Base-by-base conservation (phyloP, 1,140 invertebrate genomes). In the Dendroctonus valens region DNA sequence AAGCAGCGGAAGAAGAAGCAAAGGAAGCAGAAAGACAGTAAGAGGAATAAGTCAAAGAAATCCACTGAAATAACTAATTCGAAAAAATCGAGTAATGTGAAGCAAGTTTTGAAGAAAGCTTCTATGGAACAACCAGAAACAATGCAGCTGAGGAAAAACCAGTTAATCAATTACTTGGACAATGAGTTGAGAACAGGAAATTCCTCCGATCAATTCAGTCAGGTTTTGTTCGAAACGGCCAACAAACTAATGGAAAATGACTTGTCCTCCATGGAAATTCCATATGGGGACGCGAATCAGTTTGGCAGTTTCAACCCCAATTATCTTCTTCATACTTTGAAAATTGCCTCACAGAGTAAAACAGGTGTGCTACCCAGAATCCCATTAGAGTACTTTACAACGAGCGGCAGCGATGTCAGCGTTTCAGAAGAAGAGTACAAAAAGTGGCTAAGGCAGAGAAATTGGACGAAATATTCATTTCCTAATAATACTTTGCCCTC, bases 391-490 rank as follows among this genome's bases (percentile, higher is more conserved):
- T 15, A 41, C 14, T 40, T 65, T 39, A 11, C 38, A 0, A 15
- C 7, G 9, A 41, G 9, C 6, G n/a, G 8, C 0, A 63, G 60
- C 12, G 40, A 57, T 7, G 8, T 38, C 8, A 57, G 53, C 15
- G 14, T 65, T 5, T 57, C 53, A 5, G 62, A 65, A 15, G 62
- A 65, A 15, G 62, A 65, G 2, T 65, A 65, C n/a, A 14, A 38
- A 48, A 49, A 7, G 8, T 65, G 62, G 62, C 41, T 65, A n/a
- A 50, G n/a, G 8, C 40, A 55, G 39, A 38, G 49, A 41, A 55
- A 65, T 48, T 57, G 41, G 62, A 8, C 44, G 5, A 57, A 44
- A 39, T 57, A 65, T 50, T 54, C 50, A 14, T 38, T n/a, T 41
- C 41, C n/a, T 26, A 9, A 8, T 8, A 12, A 48, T 6, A 7